Base-by-base conservation (phyloP, 2,113 vertebrate genomes). In the Egretta garzetta region DNA sequence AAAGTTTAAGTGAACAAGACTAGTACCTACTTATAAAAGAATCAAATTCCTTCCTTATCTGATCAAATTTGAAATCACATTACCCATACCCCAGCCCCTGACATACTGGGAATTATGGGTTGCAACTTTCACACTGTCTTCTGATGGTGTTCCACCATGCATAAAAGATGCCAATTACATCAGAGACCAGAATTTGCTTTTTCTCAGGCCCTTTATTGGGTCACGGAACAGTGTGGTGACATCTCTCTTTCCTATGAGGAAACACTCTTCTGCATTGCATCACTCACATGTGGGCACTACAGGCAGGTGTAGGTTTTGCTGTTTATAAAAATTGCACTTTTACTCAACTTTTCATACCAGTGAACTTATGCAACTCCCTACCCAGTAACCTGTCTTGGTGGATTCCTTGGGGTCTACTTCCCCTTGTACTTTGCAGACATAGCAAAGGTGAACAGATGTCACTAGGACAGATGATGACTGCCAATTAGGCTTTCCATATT, bases 201-300 rank as follows among this genome's bases (percentile, higher is more conserved):
- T 87, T 20, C 45, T 82, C 9, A 14, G 32, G 28, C 14, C 9
- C 2, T 26, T 85, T 49, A 18, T 27, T 41, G 2, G 3, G 52
- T 8, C 43, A 52, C 7, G 67, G 24, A 71, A 22, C 4, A 75
- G 19, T 4, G 2, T 3, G 7, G 15, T 43, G 53, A 23, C 8
- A 30, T 24, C 21, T 50, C 30, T 70, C 14, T 60, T 74, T 73
- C 50, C 49, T 28, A 45, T 12, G 28, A 71, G 11, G 5, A 66
- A 80, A 62, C 4, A 9, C 3, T 58, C 6, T 33, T 47, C 37
- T 59, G 35, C 11, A 5, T 52, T 47, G 27, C 11, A 15, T 11
- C 33, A 14, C 11, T 77, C 26, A 28, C 4, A 10, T 5, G 4
- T 3, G 16, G 23, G 14, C 19, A 27, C 17, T 9, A 1, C 0